Base-by-base conservation (phyloP, 2,113 vertebrate genomes). In the Leptobrachium leishanense region DNA sequence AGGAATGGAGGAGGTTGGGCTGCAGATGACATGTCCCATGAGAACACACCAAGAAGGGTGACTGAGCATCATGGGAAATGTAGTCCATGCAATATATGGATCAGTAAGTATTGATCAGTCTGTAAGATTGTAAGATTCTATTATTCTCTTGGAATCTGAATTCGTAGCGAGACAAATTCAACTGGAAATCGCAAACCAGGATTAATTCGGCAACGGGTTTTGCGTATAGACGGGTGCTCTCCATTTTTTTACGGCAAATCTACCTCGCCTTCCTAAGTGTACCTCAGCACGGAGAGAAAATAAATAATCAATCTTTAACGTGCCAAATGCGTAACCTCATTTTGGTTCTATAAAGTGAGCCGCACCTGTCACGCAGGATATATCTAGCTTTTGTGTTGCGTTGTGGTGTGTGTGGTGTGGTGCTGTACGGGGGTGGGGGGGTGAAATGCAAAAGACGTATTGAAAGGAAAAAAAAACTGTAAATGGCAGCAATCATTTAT, bases 401-500 rank as follows among this genome's bases (percentile, higher is more conserved):
- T 68, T 59, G 75, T 31, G 20, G 20, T 31, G 20, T 31, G 20
- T 31, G 20, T 31, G 20, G 20, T 31, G 20, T 31, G 20, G 20
- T 31, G 20, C 20, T 31, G 20, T 31, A 31, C 20, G 20, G 20
- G 20, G 20, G 20, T 0, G 20, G 20, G 20, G 20, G 20, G 20
- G 5, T 43, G 39, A 68, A 68, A 68, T 3, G 43, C 11, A 68
- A 68, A 76, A 68, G 53, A 70, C 54, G 41, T 55, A 68, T 57
- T n/a, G 6, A 46, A 31, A 6, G 4, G 65, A 12, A 59, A 59
- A 59, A 59, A 13, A 59, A 59, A 65, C 7, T 5, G 2, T 2
- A 65, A 65, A 2, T 31, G 68, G 59, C 76, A 64, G 76, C 15
- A 50, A 77, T 69, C 42, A 59, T 92, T 92, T 92, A 93, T 90